Evolutionary conservation across 2,797 vertebrate genomes (phyloP).

Genomic region (Morelia viridis): DNA sequence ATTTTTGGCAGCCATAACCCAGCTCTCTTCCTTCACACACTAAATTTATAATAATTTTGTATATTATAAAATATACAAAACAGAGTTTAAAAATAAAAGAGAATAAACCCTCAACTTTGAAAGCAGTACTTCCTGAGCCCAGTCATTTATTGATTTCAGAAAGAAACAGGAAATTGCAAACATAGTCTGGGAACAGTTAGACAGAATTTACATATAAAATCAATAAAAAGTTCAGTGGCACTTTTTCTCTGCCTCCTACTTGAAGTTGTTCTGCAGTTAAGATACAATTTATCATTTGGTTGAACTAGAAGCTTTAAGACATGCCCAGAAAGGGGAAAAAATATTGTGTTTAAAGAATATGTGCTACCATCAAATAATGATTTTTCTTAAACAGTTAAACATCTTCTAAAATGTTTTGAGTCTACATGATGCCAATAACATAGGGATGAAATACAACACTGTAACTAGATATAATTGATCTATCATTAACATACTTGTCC

Average conservation of each 20-base stretch:
- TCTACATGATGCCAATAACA: background rate
- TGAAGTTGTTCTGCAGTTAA: conserved; percentile 48
- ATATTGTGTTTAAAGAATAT: background rate
- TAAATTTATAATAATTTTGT: background rate
- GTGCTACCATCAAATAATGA: background rate
- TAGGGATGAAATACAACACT: background rate
- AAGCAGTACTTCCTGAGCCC: background rate
- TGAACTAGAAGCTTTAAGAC: background rate
- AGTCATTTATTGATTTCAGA: conserved; percentile 34
- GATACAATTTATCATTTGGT: conserved; percentile 5
- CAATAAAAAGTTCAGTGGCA: conserved; percentile 27
- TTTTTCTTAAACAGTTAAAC: background rate
- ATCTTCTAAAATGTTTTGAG: background rate
- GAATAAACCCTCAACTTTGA: background rate
- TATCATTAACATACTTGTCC: background rate
- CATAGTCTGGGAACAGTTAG: conserved; percentile 9
- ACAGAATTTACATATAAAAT: background rate
- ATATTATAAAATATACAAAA: background rate
- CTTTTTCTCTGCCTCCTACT: conserved; percentile 45
- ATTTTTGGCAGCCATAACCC: background rate
- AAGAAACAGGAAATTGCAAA: conserved; percentile 22
- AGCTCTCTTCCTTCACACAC: background rate
- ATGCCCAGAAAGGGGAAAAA: background rate
- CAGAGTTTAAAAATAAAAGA: background rate
- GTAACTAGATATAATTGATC: background rate